Base-by-base conservation (phyloP, 2,888 invertebrate species). In the Pasiphila rectangulata region DNA sequence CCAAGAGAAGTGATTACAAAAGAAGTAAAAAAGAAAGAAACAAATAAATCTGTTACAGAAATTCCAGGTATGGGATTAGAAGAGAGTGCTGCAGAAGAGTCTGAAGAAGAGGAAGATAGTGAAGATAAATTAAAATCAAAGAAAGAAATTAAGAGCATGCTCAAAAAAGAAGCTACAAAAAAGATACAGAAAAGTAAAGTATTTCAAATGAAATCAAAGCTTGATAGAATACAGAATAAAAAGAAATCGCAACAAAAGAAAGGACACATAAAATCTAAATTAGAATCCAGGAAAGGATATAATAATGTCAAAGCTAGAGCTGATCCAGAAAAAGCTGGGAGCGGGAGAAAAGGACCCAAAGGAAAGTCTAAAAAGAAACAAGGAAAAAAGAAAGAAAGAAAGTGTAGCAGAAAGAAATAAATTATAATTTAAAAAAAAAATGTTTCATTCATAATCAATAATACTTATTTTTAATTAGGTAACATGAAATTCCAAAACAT, bases 171-270 rank as follows among this genome's bases (percentile, higher is more conserved):
- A 70, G 94, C 94, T 0, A 89, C 93, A 0, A 93, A 93, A 63
- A 92, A 92, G 69, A 89, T 95, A 9, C 92, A 94, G 66, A 93
- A 94, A 57, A 95, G 94, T 67, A 95, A 94, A 89, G 91, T 91
- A 0, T 95, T 93, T 64, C 93, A 94, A 82, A 91, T 90, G 79
- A 95, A 95, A 67, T 93, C 92, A 59, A 93, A 92, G 71, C 65
- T 94, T 16, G 94, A 95, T 51, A 90, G 91, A 55, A 82, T 90
- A 37, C 92, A 92, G 57, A 94, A 94, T 68, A 93, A 90, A 61
- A 95, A 94, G 73, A 92, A 92, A 68, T 89, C 92, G 0, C 72
- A 71, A 23, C 81, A 82, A 50, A 86, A 83, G 64, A 83, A 83
- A 60, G 68, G 70, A 4, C 74, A 74, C 15, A 72, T 65, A 79